phyloP scores from a whole-genome alignment of 2,797 vertebrate species.

The Myotis planiceps region DNA sequence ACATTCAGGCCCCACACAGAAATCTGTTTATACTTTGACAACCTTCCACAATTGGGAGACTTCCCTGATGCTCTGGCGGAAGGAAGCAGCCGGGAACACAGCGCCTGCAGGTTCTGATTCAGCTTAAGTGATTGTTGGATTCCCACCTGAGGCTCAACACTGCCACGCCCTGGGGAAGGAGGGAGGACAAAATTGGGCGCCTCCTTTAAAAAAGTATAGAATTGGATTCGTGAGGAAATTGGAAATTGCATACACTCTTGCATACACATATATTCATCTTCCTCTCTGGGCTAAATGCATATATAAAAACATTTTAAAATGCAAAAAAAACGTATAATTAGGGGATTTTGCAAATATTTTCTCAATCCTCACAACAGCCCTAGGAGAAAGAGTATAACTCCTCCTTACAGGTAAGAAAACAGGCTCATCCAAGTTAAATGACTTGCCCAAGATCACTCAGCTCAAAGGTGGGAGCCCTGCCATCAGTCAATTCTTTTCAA shows the following conservation, averaged over 20 bases:
- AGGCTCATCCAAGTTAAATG: neutral
- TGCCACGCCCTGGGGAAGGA: neutral
- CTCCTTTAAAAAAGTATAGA: neutral
- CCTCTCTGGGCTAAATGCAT: neutral
- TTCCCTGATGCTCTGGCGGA: neutral
- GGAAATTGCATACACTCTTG: no score
- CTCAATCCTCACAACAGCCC: neutral
- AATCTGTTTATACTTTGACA: neutral
- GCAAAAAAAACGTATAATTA: neutral
- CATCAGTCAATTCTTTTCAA: neutral
- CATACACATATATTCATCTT: neutral
- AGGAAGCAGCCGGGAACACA: neutral
- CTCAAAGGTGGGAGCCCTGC: neutral
- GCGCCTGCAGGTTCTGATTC: neutral
- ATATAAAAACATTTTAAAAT: neutral
- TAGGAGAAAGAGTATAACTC: neutral
- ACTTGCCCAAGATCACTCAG: neutral
- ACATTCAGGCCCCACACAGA: neutral
- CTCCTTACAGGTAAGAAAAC: neutral
- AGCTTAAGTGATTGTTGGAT: no score
- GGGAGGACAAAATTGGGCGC: neutral
- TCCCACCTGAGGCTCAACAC: neutral
- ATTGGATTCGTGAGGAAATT: neutral
- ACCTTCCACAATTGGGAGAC: neutral
- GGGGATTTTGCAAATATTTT: neutral